A percentile compares a stretch with the other conserved stretches of the same genome.
Conservation (phyloP, 1,140 invertebrate genomes). For the Acromyrmex echinatior region DNA sequence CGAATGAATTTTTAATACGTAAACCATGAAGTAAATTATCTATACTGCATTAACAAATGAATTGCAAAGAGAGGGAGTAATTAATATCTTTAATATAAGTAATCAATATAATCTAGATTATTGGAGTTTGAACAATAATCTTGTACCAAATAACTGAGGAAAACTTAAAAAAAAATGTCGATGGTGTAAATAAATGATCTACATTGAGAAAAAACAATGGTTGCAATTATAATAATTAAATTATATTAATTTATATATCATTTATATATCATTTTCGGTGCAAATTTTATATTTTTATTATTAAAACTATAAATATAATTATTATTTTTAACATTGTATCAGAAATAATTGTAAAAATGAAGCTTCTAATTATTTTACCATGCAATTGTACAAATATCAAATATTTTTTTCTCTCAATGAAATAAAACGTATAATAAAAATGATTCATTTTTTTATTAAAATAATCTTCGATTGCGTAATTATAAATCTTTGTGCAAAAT, state of each 20-base stretch:
- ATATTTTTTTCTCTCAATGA: too few species aligned
- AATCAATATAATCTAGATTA: background rate
- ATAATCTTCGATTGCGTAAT: background rate
- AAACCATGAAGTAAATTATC: background rate
- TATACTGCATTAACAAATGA: background rate
- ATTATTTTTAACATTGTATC: too few species aligned
- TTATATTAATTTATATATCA: too few species aligned
- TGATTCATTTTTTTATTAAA: constrained; percentile 3
- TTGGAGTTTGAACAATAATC: background rate
- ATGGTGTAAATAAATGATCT: background rate
- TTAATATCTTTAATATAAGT: background rate
- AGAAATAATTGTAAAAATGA: too few species aligned
- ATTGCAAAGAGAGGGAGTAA: background rate
- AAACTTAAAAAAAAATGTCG: background rate
- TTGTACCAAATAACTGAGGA: background rate
- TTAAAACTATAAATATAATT: too few species aligned
- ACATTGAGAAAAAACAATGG: background rate
- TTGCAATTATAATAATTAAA: too few species aligned
- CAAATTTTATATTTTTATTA: too few species aligned
- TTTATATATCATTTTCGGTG: too few species aligned
- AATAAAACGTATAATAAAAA: background rate
- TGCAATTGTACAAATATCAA: too few species aligned
- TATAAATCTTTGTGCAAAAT: background rate
- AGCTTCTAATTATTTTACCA: too few species aligned
- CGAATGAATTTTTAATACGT: too few species aligned